Evolutionary conservation across 2,113 vertebrate species (phyloP).

Genomic region (Ochotona curzoniae): DNA sequence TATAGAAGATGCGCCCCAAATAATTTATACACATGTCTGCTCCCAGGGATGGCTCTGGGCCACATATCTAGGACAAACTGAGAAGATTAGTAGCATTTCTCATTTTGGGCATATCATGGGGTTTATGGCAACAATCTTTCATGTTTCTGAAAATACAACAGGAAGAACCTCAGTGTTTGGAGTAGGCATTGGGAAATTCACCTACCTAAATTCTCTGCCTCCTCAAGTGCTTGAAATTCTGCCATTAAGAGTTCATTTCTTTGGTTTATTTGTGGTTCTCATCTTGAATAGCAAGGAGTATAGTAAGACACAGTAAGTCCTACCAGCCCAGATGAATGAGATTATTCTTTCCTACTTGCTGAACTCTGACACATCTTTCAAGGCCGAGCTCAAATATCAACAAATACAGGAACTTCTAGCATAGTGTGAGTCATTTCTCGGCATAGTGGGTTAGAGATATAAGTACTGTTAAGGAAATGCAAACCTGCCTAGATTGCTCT

Average conservation of each 20-base stretch:
- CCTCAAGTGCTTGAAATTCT: not conserved
- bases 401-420: conserved; percentile 15
- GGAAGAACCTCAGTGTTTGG: not conserved
- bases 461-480: not conserved
- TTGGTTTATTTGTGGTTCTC: not conserved
- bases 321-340: not conserved
- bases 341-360: conserved; percentile 48
- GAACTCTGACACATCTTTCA: conserved; percentile 55
- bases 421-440: conserved; percentile 46
- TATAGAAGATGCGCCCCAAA: not conserved
- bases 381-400: conserved; percentile 39
- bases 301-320: not conserved
- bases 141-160: not conserved
- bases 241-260: not conserved
- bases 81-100: not conserved
- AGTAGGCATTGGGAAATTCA: not conserved
- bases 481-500: not conserved
- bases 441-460: not conserved
- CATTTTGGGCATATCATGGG: not conserved
- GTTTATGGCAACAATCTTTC: not conserved
- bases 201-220: not conserved
- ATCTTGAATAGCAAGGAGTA: not conserved
- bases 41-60: not conserved
- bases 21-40: not conserved
- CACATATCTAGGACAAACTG: not conserved